Percentiles rank a stretch among this genome's conserved stretches.
These are phyloP conservation scores for Fundulus diaphanus DNA, from an alignment of 2,797 vertebrate genomes.

Conservation along the genomic window DNA sequence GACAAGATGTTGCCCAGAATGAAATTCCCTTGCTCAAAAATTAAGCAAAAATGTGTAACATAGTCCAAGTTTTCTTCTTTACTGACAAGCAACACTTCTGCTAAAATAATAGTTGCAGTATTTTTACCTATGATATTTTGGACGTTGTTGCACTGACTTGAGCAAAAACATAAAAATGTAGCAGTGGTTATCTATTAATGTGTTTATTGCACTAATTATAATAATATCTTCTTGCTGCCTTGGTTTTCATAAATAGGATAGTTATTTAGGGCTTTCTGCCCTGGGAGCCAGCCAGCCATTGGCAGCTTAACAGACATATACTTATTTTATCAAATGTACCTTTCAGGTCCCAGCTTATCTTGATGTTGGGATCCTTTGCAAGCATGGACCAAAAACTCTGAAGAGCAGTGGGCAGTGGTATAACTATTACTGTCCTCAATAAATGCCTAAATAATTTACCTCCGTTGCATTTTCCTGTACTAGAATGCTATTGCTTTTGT, in stretches of 20 bases:
- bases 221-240: not conserved
- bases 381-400: not conserved
- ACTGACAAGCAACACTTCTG: not conserved
- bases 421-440: not conserved
- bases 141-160: too few species aligned
- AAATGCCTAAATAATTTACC: conserved; percentile 1
- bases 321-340: not conserved
- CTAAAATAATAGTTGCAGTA: not conserved
- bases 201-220: not conserved
- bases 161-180: not conserved
- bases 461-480: not conserved
- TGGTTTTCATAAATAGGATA: not conserved
- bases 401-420: not conserved
- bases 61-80: too few species aligned
- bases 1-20: not conserved
- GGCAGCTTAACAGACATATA: not conserved
- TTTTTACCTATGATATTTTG: too few species aligned
- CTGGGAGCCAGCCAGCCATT: not conserved
- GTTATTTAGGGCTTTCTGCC: too few species aligned
- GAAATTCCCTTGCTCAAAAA: not conserved
- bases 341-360: not conserved
- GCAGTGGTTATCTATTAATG: not conserved
- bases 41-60: not conserved
- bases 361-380: not conserved
- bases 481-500: not conserved